These are phyloP conservation scores for Drosophila simulans DNA, from an alignment of 1,140 invertebrate genomes.

Conservation along the genomic window DNA sequence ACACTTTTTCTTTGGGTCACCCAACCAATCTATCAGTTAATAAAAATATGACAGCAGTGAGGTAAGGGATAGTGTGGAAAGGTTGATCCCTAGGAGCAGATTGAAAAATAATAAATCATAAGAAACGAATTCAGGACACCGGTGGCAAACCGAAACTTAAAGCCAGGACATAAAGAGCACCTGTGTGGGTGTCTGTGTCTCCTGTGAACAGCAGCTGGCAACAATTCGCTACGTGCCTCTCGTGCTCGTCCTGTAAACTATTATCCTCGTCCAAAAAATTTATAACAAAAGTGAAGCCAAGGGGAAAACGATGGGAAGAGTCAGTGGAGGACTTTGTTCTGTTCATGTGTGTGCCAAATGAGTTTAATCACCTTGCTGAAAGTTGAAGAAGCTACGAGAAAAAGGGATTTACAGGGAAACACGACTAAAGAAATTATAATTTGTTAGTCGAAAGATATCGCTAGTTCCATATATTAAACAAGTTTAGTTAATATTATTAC, in stretches of 20 bases:
- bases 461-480: too few relatives aligned
- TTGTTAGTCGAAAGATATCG: too few relatives aligned
- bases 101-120: slow-evolving; percentile 80
- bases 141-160: slow-evolving; percentile 63
- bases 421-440: background rate
- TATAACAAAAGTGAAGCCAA: slow-evolving; percentile 48
- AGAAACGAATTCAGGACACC: slow-evolving; percentile 33
- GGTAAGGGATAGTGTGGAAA: slow-evolving; percentile 17
- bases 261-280: slow-evolving; percentile 58
- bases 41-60: slow-evolving; percentile 66
- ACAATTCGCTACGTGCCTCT: slow-evolving; percentile 69
- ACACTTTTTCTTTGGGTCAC: slow-evolving; percentile 30
- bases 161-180: slow-evolving; percentile 74
- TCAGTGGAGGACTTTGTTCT: background rate
- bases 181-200: slow-evolving; percentile 60
- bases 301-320: slow-evolving; percentile 22
- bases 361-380: slow-evolving; percentile 77
- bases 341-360: slow-evolving; percentile 63
- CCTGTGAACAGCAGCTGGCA: slow-evolving; percentile 39
- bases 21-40: slow-evolving; percentile 76
- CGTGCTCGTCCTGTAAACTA: slow-evolving; percentile 66
- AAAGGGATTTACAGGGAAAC: background rate
- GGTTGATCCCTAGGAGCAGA: slow-evolving; percentile 45
- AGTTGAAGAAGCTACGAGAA: slow-evolving; percentile 45
- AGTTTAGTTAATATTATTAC: too few relatives aligned